phyloP scores from a whole-genome alignment of 2,888 invertebrate genomes.

The Agonopterix heracliana region DNA sequence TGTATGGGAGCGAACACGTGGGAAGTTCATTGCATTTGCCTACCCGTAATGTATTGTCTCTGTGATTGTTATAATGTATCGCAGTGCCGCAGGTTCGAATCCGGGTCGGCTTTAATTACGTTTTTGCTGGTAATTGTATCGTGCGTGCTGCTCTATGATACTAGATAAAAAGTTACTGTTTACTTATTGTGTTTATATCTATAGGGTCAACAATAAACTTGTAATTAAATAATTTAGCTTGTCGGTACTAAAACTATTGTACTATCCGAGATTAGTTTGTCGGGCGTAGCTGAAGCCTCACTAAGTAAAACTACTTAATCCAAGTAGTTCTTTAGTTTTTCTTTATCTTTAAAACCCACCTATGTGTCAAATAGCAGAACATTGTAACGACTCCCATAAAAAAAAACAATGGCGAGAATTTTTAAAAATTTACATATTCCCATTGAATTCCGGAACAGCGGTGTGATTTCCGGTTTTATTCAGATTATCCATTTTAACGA shows the following conservation, averaged over 20 bases:
- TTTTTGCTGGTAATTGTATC: slow-evolving; percentile 28
- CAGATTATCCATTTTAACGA: slow-evolving; percentile 10
- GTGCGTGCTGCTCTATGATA: background rate
- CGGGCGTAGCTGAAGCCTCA: too few relatives aligned
- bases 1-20: slow-evolving; percentile 26
- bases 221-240: too few relatives aligned
- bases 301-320: too few relatives aligned
- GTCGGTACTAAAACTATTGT: too few relatives aligned
- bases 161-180: background rate
- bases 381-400: too few relatives aligned
- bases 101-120: slow-evolving; percentile 42
- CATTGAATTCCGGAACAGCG: slow-evolving; percentile 40
- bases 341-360: too few relatives aligned
- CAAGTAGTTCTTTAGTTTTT: too few relatives aligned
- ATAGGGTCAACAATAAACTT: too few relatives aligned
- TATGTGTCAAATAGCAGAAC: too few relatives aligned
- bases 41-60: slow-evolving; percentile 16
- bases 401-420: slow-evolving; percentile 41
- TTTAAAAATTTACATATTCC: slow-evolving; percentile 35
- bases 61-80: slow-evolving; percentile 16
- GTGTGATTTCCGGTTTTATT: slow-evolving; percentile 25
- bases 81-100: slow-evolving; percentile 25
- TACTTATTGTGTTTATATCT: too few relatives aligned
- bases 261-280: too few relatives aligned
- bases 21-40: slow-evolving; percentile 23